Percentiles rank a stretch among this genome's conserved stretches.
Evolutionary conservation across 92 coral and sea anemone species (phyloP).

Genomic region (Epizoanthus fatuus): DNA sequence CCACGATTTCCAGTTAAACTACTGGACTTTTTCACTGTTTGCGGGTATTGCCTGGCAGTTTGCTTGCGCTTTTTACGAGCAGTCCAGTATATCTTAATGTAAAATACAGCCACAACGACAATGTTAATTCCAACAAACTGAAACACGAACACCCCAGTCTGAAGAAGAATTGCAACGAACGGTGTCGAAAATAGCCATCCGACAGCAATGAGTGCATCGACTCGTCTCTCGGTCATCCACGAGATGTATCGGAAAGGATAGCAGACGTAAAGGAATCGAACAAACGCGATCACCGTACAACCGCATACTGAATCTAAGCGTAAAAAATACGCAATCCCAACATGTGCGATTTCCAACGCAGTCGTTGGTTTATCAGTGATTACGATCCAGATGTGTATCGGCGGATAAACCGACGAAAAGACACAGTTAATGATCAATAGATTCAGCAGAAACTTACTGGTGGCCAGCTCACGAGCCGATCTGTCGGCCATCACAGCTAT

Average conservation of each 20-base stretch:
- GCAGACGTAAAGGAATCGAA: slow-evolving; percentile 2
- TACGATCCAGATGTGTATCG: neutral
- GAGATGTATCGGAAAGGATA: slow-evolving; percentile 10
- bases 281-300: neutral
- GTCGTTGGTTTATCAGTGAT: neutral
- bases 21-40: too few relatives aligned
- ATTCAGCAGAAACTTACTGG: neutral
- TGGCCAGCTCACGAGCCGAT: neutral
- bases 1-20: too few relatives aligned
- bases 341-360: neutral
- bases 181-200: neutral
- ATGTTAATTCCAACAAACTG: neutral
- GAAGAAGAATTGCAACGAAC: neutral
- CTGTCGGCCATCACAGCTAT: neutral
- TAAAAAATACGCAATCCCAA: neutral
- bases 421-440: neutral
- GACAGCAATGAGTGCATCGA: neutral
- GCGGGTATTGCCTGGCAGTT: too few relatives aligned
- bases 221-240: neutral
- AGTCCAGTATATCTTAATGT: neutral
- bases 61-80: too few relatives aligned
- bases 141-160: neutral
- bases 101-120: neutral
- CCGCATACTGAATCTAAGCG: neutral
- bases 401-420: neutral